These are phyloP conservation scores for Megalonaias nervosa DNA, from an alignment of 1,140 invertebrate genomes.

Conservation along the genomic window DNA sequence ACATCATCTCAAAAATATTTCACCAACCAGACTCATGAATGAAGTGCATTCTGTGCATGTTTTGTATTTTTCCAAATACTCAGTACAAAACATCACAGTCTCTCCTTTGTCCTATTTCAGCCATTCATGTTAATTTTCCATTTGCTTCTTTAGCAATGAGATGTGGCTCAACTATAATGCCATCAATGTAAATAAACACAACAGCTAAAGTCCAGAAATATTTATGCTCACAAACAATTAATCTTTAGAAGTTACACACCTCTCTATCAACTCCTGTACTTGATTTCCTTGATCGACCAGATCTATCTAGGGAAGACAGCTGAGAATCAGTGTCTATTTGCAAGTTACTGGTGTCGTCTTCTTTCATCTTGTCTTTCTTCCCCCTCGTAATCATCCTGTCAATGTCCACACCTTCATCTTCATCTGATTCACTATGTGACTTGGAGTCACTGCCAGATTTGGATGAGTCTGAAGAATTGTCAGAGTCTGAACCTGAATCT, in stretches of 20 bases:
- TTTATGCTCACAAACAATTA: too few relatives aligned
- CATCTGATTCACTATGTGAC: constrained; percentile 14
- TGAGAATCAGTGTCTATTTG: constrained; percentile 27
- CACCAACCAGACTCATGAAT: too few relatives aligned
- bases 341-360: neutral
- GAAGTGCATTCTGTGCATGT: too few relatives aligned
- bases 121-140: neutral
- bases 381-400: neutral
- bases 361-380: neutral
- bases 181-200: neutral
- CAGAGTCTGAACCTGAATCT: constrained; percentile 31
- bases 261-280: constrained; percentile 17
- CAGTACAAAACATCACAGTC: neutral
- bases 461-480: constrained; percentile 19
- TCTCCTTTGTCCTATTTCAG: neutral
- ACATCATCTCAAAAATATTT: too few relatives aligned
- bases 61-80: too few relatives aligned
- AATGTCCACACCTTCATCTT: constrained; percentile 8
- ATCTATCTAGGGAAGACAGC: constrained; percentile 11
- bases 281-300: constrained; percentile 10
- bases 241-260: constrained; percentile 9
- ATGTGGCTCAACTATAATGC: neutral
- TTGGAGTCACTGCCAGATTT: constrained; percentile 27
- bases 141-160: neutral
- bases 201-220: neutral